Evolutionary conservation across 2,888 invertebrate genomes (phyloP).

Genomic region (Lithophane ornitopus): DNA sequence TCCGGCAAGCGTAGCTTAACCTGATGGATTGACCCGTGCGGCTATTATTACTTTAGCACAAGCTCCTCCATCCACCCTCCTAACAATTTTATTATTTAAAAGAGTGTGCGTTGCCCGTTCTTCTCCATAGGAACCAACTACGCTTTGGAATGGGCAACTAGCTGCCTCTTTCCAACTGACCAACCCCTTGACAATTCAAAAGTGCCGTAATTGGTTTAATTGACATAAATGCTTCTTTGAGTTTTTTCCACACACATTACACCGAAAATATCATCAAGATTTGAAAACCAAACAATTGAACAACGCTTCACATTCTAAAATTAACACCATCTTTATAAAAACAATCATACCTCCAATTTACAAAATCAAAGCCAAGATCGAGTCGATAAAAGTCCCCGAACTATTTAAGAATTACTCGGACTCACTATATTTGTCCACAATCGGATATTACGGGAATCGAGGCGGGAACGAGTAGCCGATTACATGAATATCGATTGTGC

Average conservation of each 20-base stretch:
- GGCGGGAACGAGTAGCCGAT: conserved; percentile 70
- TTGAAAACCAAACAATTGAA: conserved; percentile 10
- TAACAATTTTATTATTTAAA: no score
- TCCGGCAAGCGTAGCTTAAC: no score
- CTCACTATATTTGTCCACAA: conserved; percentile 62
- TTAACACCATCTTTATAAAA: background rate
- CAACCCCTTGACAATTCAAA: no score
- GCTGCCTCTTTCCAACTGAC: no score
- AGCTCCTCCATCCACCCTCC: no score
- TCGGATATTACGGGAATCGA: conserved; percentile 67
- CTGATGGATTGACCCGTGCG: no score
- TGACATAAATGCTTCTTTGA: no score
- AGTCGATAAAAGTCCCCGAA: conserved; percentile 35
- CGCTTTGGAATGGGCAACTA: no score
- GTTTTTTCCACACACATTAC: background rate
- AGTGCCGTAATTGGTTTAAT: no score
- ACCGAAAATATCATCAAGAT: background rate
- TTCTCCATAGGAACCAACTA: no score
- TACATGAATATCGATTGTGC: conserved; percentile 72
- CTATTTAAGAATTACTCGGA: conserved; percentile 50
- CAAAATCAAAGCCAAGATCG: conserved; percentile 12
- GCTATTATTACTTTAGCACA: no score
- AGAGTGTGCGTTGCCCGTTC: no score
- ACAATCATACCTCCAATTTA: background rate
- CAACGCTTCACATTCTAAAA: background rate